A percentile compares a stretch with the other conserved stretches of the same genome.
phyloP scores from a whole-genome alignment of 2,797 vertebrate species.

The Choloepus didactylus region DNA sequence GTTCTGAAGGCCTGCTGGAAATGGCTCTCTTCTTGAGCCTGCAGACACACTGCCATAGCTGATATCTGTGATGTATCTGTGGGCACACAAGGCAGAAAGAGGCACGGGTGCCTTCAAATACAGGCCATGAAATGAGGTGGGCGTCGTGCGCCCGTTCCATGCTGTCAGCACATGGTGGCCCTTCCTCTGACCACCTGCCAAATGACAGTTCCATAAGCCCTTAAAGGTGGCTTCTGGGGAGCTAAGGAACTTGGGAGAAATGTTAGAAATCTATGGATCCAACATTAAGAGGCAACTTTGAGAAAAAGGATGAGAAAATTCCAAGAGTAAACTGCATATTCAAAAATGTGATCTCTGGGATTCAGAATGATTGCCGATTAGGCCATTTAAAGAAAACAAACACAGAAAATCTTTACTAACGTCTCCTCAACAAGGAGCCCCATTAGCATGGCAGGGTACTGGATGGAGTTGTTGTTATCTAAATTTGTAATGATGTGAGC shows the following conservation, averaged over 20 bases:
- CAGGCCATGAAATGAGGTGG: background rate
- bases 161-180: fast-evolving
- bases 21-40: background rate
- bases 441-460: background rate
- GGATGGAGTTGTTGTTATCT: background rate
- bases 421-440: background rate
- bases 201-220: background rate
- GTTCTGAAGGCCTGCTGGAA: background rate
- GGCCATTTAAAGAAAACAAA: conserved; percentile 3
- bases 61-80: fast-evolving
- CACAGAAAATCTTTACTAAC: background rate
- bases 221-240: background rate
- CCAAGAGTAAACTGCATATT: background rate
- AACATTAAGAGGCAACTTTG: background rate
- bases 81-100: background rate
- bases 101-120: fast-evolving
- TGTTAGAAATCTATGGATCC: background rate
- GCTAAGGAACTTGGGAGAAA: background rate
- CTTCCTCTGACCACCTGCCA: background rate
- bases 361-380: background rate
- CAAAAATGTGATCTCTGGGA: background rate
- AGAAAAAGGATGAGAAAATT: background rate
- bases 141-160: fast-evolving
- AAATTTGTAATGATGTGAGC: background rate
- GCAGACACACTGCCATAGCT: fast-evolving